phyloP scores from a whole-genome alignment of 2,888 invertebrate species.

The Pediacus dermestoides region DNA sequence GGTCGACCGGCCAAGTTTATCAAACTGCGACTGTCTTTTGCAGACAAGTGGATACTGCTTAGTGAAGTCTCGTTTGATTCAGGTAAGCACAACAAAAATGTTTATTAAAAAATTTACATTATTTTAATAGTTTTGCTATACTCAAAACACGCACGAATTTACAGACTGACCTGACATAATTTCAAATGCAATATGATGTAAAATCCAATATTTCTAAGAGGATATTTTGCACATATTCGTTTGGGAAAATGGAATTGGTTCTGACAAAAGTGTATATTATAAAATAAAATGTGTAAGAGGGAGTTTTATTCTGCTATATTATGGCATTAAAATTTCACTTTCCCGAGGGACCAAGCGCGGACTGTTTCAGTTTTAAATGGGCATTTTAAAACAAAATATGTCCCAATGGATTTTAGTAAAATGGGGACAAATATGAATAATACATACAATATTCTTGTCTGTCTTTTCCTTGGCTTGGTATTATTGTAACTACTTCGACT shows the following conservation, averaged over 20 bases:
- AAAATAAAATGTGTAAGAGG: constrained; percentile 24
- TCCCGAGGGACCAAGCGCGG: constrained; percentile 27
- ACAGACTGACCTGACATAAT: too few relatives aligned
- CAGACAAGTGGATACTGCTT: constrained; percentile 81
- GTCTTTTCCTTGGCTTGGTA: too few relatives aligned
- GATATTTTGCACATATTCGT: constrained; percentile 26
- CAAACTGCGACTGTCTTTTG: constrained; percentile 70
- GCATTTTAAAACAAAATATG: constrained; percentile 32
- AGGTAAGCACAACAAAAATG: constrained; percentile 59
- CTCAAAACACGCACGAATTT: too few relatives aligned
- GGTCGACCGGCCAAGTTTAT: constrained; percentile 73
- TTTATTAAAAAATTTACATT: too few relatives aligned
- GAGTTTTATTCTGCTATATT: constrained; percentile 28
- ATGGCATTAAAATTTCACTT: constrained; percentile 35
- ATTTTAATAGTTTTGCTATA: too few relatives aligned
- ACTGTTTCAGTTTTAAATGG: constrained; percentile 30
- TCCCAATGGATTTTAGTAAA: constrained; percentile 25
- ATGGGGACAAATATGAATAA: constrained; percentile 26
- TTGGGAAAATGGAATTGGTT: constrained; percentile 28
- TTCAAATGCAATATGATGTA: too few relatives aligned
- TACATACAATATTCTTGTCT: too few relatives aligned
- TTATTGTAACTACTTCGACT: not conserved
- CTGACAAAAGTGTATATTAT: constrained; percentile 29
- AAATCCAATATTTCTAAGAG: too few relatives aligned
- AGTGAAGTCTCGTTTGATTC: constrained; percentile 86